Conservation (phyloP, 2,888 invertebrate genomes). For the Scaptomyza tumidula region DNA sequence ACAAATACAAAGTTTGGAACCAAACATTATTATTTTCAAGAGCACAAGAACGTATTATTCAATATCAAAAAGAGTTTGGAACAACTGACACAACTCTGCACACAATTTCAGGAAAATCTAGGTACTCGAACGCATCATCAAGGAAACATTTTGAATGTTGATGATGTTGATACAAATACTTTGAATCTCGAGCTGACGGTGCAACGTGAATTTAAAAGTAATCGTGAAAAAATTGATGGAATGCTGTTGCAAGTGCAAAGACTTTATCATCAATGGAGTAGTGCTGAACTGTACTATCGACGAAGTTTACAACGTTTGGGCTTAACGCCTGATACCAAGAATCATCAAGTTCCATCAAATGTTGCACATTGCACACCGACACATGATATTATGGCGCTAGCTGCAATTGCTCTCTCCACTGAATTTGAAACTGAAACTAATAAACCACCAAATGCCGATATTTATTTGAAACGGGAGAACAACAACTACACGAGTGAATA, state of each 20-base stretch:
- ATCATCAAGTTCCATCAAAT: not conserved
- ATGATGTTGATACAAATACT: not conserved
- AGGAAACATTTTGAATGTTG: not conserved
- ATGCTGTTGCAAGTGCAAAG: slow-evolving; percentile 60
- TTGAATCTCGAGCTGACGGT: slow-evolving; percentile 53
- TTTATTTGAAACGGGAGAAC: slow-evolving; percentile 15
- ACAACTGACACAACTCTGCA: slow-evolving; percentile 75
- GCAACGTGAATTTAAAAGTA: slow-evolving; percentile 52
- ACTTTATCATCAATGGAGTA: slow-evolving; percentile 67
- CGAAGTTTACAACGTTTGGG: slow-evolving; percentile 72
- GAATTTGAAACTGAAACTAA: slow-evolving; percentile 38
- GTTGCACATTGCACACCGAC: slow-evolving; percentile 28
- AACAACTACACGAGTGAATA: not conserved
- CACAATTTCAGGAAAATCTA: slow-evolving; percentile 73
- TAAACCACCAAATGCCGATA: not conserved
- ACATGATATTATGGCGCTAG: slow-evolving; percentile 64
- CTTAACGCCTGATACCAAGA: slow-evolving; percentile 29
- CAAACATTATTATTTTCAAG: slow-evolving; percentile 71
- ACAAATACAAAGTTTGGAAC: slow-evolving; percentile 17
- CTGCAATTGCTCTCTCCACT: slow-evolving; percentile 73
- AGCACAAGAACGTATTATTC: slow-evolving; percentile 79
- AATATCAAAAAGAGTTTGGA: slow-evolving; percentile 83
- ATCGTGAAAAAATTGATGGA: slow-evolving; percentile 39
- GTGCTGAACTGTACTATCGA: slow-evolving; percentile 71
- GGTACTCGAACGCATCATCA: not conserved